These are phyloP conservation scores for Coreius guichenoti DNA, from an alignment of 2,797 vertebrate species.

Conservation along the genomic window DNA sequence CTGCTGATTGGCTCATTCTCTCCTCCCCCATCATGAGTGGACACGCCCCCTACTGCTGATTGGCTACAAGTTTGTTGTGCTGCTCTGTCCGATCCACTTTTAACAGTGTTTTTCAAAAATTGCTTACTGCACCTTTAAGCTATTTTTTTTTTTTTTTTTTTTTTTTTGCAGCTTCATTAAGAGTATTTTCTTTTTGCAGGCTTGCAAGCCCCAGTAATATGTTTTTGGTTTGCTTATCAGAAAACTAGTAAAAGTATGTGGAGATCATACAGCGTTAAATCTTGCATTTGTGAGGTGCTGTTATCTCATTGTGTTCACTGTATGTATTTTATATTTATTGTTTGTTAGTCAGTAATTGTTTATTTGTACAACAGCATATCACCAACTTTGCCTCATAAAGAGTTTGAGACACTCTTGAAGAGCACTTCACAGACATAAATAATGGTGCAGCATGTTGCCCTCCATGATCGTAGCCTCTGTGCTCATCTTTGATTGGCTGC, in stretches of 20 bases:
- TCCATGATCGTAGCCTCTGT: slow-evolving; percentile 42
- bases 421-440: slow-evolving; percentile 46
- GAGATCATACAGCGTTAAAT: slow-evolving; percentile 18
- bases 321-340: slow-evolving; percentile 20
- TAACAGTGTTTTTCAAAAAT: no score
- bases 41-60: no score
- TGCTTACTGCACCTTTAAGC: background rate
- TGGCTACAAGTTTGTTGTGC: no score
- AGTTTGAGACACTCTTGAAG: slow-evolving; percentile 48
- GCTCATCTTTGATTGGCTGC: slow-evolving; percentile 39
- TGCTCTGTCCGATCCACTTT: no score
- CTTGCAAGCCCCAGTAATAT: background rate
- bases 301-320: slow-evolving; percentile 32
- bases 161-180: background rate
- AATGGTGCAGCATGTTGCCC: slow-evolving; percentile 56
- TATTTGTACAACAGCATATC: slow-evolving; percentile 46
- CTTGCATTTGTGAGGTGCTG: slow-evolving; percentile 45
- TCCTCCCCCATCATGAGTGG: no score
- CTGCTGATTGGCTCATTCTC: no score
- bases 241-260: slow-evolving; percentile 15
- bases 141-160: no score
- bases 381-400: slow-evolving; percentile 59
- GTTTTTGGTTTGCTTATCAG: slow-evolving; percentile 1
- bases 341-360: slow-evolving; percentile 33
- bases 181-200: background rate